These are phyloP conservation scores for Pelecanoides urinatrix DNA, from an alignment of 2,113 vertebrate species.

Conservation along the genomic window DNA sequence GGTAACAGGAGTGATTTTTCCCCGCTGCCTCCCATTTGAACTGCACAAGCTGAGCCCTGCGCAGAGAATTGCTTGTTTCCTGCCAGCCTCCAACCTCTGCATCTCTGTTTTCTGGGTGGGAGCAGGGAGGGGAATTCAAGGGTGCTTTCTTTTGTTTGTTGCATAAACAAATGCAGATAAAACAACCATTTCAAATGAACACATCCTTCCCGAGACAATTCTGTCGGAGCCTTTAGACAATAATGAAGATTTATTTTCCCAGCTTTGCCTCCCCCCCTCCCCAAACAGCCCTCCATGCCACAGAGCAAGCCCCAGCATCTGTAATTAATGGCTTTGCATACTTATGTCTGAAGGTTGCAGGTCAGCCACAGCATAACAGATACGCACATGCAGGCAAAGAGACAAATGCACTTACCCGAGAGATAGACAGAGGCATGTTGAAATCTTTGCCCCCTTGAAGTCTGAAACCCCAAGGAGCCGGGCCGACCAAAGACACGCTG, in stretches of 20 bases:
- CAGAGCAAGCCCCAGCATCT: background rate
- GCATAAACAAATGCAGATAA: background rate
- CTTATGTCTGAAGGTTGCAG: background rate
- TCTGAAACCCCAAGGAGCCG: constrained; percentile 96
- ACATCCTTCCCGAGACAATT: background rate
- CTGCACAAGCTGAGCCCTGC: background rate
- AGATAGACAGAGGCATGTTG: constrained; percentile 94
- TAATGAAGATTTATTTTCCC: background rate
- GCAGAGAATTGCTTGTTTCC: background rate
- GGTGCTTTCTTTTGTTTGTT: background rate
- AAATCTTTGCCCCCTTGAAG: constrained; percentile 98
- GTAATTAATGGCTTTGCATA: background rate
- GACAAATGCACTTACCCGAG: constrained; percentile 82
- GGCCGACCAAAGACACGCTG: constrained; percentile 85
- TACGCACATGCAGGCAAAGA: background rate
- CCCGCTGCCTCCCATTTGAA: background rate
- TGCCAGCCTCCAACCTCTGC: background rate
- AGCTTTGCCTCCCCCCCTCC: background rate
- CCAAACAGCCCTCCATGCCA: background rate
- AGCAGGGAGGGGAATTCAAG: background rate
- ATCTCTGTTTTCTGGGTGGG: background rate
- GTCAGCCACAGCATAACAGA: background rate
- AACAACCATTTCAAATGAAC: background rate
- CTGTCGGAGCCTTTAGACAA: background rate
- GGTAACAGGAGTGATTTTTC: background rate